Conservation (phyloP, 92 coral and sea anemone species). For the Plumapathes pennacea region DNA sequence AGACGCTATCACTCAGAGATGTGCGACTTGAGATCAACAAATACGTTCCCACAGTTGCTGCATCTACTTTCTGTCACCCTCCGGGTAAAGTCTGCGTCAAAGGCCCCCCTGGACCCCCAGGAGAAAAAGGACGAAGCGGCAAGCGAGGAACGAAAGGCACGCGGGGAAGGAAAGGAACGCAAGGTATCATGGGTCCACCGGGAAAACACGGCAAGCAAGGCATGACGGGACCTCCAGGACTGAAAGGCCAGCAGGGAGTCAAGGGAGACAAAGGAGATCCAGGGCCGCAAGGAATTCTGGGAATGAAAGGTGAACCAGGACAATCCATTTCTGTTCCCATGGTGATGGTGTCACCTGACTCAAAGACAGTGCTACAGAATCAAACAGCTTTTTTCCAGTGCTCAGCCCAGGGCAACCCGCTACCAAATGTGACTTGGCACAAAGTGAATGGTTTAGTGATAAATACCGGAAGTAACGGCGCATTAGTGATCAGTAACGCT, state of each 20-base stretch:
- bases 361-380: background rate
- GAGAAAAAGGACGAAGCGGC: slow-evolving; percentile 6
- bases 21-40: too few relatives aligned
- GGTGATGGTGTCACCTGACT: background rate
- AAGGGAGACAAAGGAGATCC: slow-evolving; percentile 3
- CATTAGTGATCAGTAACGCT: background rate
- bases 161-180: slow-evolving; percentile 1
- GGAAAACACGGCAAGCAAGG: slow-evolving; percentile 10
- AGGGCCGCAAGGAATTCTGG: slow-evolving; percentile 1
- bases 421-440: background rate
- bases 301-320: slow-evolving; percentile 10
- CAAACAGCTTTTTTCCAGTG: background rate
- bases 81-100: too few relatives aligned
- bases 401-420: background rate
- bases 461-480: background rate
- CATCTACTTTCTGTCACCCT: too few relatives aligned
- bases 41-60: too few relatives aligned
- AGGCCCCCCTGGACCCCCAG: slow-evolving; percentile 11
- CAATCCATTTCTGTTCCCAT: slow-evolving; percentile 4
- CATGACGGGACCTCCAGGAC: slow-evolving; percentile 6
- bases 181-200: slow-evolving; percentile 1
- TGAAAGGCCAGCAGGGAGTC: background rate
- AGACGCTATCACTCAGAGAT: too few relatives aligned
- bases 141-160: background rate
- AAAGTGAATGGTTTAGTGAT: background rate